Evolutionary conservation across 2,888 invertebrate species (phyloP), one percentile per base, ranked within the genome.

Genomic region (Parnassius orleans): DNA sequence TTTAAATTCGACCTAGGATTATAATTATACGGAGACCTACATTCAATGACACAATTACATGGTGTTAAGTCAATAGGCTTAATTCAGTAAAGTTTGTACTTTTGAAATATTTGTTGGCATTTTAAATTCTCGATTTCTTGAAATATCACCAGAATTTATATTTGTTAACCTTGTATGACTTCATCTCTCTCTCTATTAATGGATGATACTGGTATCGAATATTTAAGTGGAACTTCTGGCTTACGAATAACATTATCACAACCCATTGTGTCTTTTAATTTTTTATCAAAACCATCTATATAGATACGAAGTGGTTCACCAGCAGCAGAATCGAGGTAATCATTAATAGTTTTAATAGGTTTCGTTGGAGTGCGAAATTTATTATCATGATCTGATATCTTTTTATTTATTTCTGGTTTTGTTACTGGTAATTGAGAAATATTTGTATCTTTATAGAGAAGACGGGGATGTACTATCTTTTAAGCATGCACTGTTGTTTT

Each of bases 251-350:
- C 70, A 51, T 69, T 66, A 58, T 84, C 80, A 60, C 57, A 70
- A 60, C 65, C 75, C 57, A 70, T 59, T 60, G 69, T 65, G 68
- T 82, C 80, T 64, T 84, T 84, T 57, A 84, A 69, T 75, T 89
- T 88, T 15, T 77, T 78, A 72, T 90, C 89, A 75, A 90, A 90
- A 44, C 87, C 90, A 74, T 88, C 89, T 63, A 90, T 88, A 67
- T 89, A 90, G 15, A 84, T 83, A 56, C 89, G 82, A 48, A 90
- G 76, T 14, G 85, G 86, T 74, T 86, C 84, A 19, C 89, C 90
- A 48, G 88, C 87, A 65, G 78, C 84, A 53, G 90, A 84, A 71
- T 87, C 86, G 48, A 90, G 75, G 70, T 89, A 88, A 66, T 87
- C 86, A 41, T 81, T 75, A 65, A 90, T 88, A 75, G 81, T 79